These are phyloP conservation scores for Calephelis perditalis DNA, from an alignment of 2,888 invertebrate species.

Conservation along the genomic window DNA sequence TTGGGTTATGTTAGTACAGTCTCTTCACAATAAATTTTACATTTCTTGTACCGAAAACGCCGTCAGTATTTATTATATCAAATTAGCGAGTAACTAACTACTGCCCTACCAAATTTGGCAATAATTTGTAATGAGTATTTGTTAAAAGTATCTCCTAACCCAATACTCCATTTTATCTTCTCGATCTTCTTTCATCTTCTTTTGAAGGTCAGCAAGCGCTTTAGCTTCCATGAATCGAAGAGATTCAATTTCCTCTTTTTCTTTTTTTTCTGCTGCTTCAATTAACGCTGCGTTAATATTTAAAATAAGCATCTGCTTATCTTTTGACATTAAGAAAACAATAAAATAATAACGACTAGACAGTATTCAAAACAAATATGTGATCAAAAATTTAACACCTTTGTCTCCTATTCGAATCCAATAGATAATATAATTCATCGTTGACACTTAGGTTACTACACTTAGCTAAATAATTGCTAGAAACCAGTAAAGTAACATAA, in stretches of 20 bases:
- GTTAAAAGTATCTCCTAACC: constrained; percentile 36
- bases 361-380: too few species aligned
- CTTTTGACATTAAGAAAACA: too few species aligned
- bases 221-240: constrained; percentile 52
- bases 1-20: too few species aligned
- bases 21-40: too few species aligned
- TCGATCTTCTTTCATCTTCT: constrained; percentile 54
- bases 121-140: constrained; percentile 1
- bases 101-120: not conserved
- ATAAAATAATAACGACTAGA: too few species aligned
- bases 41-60: too few species aligned
- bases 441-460: not conserved
- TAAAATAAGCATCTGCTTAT: constrained; percentile 3
- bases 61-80: too few species aligned
- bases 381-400: too few species aligned
- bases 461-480: too few species aligned
- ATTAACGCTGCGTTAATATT: constrained; percentile 41
- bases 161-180: constrained; percentile 73
- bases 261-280: constrained; percentile 57
- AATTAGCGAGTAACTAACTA: not conserved
- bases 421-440: not conserved
- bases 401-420: too few species aligned
- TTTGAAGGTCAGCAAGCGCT: constrained; percentile 56
- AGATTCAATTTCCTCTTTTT: constrained; percentile 48
- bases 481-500: too few species aligned